A percentile compares a stretch with the other conserved stretches of the same genome.
Conservation (phyloP, 2,797 vertebrate genomes). For the Phrynocephalus forsythii region DNA sequence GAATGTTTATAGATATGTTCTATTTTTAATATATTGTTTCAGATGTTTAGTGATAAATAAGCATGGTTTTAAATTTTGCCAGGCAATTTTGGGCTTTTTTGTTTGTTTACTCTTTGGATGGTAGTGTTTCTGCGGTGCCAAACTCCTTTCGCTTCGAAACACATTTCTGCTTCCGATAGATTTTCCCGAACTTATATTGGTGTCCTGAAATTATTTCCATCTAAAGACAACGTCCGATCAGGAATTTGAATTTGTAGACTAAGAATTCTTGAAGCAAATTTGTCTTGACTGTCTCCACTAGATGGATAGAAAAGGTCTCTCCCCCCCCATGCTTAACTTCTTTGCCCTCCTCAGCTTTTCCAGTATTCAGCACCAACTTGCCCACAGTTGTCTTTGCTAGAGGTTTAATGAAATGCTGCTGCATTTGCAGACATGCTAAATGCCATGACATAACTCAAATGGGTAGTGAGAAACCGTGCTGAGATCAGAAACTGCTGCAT, state of each 20-base stretch:
- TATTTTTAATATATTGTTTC: conserved; percentile 61
- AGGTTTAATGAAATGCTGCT: conserved; percentile 55
- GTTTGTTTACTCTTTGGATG: conserved; percentile 73
- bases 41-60: conserved; percentile 68
- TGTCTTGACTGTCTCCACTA: conserved; percentile 58
- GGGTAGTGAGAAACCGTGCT: conserved; percentile 53
- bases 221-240: conserved; percentile 61
- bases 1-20: conserved; percentile 52
- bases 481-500: conserved; percentile 59
- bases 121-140: conserved; percentile 59
- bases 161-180: conserved; percentile 71
- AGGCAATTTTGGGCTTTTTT: conserved; percentile 75
- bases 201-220: conserved; percentile 63
- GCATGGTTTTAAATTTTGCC: conserved; percentile 62
- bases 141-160: conserved; percentile 69
- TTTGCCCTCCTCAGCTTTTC: conserved; percentile 59
- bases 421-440: conserved; percentile 64
- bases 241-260: conserved; percentile 44
- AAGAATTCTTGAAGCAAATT: conserved; percentile 66
- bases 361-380: conserved; percentile 68
- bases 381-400: conserved; percentile 60
- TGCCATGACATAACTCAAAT: conserved; percentile 62
- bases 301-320: conserved; percentile 64
- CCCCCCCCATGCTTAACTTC: conserved; percentile 61
- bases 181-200: conserved; percentile 52